A percentile compares a stretch with the other conserved stretches of the same genome.
phyloP scores from a whole-genome alignment of 2,888 invertebrate genomes.

The Philonicus albiceps region DNA sequence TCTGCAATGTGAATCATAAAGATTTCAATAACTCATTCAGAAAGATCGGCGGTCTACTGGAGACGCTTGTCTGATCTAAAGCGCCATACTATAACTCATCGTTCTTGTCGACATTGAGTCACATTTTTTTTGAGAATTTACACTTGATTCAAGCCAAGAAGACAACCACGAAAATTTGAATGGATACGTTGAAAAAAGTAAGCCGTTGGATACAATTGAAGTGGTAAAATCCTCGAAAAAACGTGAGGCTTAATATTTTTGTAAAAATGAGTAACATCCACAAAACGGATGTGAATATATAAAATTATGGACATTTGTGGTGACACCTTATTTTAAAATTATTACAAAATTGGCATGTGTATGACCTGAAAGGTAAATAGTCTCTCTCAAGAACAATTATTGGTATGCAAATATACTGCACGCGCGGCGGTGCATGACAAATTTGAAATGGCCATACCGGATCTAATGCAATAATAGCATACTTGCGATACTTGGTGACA shows the following conservation, averaged over 20 bases:
- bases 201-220: not conserved
- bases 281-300: not conserved
- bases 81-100: not conserved
- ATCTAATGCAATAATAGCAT: not conserved
- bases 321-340: not conserved
- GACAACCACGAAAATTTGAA: not conserved
- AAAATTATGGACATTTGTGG: not conserved
- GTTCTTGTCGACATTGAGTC: not conserved
- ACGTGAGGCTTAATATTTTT: not conserved
- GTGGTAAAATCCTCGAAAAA: not conserved
- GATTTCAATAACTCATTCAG: not conserved
- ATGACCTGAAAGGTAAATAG: not conserved
- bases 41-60: not conserved
- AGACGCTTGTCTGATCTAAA: not conserved
- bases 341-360: not conserved
- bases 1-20: slow-evolving; percentile 6
- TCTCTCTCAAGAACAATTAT: not conserved
- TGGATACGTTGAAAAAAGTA: not conserved
- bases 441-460: not conserved
- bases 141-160: not conserved
- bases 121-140: not conserved
- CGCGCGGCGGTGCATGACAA: not conserved
- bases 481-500: not conserved
- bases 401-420: not conserved
- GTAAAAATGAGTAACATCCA: not conserved